Percentiles rank a stretch among this genome's conserved stretches.
These are phyloP conservation scores for Lycia hirtaria DNA, from an alignment of 2,888 invertebrate genomes.

Conservation along the genomic window DNA sequence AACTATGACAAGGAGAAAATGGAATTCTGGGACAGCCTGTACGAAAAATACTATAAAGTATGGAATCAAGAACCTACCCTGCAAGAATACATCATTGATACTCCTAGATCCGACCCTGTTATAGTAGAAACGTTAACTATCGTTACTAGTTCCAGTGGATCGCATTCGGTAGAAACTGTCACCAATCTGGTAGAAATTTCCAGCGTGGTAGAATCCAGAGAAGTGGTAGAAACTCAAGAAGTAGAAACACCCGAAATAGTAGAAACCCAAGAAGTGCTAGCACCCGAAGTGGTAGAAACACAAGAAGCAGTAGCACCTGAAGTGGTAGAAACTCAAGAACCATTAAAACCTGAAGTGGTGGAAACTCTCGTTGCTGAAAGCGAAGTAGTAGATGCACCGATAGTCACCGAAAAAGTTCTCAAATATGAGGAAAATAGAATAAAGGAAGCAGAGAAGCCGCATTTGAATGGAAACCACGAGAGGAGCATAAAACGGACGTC, in stretches of 20 bases:
- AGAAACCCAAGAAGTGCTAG: conserved; percentile 4
- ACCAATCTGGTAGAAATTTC: conserved; percentile 25
- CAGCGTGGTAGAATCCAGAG: conserved; percentile 11
- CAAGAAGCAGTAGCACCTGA: conserved; percentile 8
- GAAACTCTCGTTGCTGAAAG: conserved; percentile 3
- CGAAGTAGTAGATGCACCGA: conserved; percentile 27
- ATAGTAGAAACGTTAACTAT: conserved; percentile 40
- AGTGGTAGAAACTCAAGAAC: conserved; percentile 15
- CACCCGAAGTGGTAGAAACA: conserved; percentile 15
- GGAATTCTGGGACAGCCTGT: conserved; percentile 75
- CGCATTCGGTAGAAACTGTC: conserved; percentile 28
- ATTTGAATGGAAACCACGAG: conserved; percentile 53
- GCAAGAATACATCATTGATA: conserved; percentile 30
- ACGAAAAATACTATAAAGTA: conserved; percentile 70
- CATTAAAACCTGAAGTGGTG: conserved; percentile 5
- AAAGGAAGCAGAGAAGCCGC: conserved; percentile 10
- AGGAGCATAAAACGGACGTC: conserved; percentile 60
- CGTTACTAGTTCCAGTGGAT: conserved; percentile 23
- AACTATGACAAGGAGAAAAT: conserved; percentile 71
- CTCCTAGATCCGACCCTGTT: conserved; percentile 38
- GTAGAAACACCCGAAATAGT: background rate
- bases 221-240: conserved; percentile 10
- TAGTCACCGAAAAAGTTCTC: conserved; percentile 20
- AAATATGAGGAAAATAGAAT: conserved; percentile 14
- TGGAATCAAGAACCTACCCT: conserved; percentile 58